phyloP scores from a whole-genome alignment of 2,888 invertebrate species.

The Adela reaumurella region DNA sequence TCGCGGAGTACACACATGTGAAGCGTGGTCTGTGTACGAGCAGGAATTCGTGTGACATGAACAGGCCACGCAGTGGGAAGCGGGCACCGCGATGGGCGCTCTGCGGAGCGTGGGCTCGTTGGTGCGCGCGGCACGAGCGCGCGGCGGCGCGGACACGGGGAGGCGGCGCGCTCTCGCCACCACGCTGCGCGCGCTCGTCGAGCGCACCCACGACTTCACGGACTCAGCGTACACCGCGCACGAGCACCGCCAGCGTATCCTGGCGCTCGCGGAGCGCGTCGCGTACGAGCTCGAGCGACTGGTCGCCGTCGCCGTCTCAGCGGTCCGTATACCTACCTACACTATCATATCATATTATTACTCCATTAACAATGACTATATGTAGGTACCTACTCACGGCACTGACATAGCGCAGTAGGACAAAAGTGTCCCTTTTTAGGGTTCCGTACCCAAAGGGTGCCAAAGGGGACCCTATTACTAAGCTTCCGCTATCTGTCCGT shows the following conservation, averaged over 20 bases:
- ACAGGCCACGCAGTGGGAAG: constrained; percentile 48
- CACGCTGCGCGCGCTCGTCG: constrained; percentile 87
- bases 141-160: constrained; percentile 65
- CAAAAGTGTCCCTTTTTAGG: too few relatives aligned
- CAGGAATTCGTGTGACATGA: background rate
- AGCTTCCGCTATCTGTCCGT: too few relatives aligned
- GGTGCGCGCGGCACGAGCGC: constrained; percentile 74
- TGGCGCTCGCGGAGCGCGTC: constrained; percentile 84
- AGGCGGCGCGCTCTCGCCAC: constrained; percentile 75
- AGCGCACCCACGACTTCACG: constrained; percentile 97
- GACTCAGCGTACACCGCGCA: constrained; percentile 98
- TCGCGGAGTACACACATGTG: too few relatives aligned
- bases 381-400: too few relatives aligned
- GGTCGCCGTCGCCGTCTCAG: constrained; percentile 77
- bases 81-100: constrained; percentile 75
- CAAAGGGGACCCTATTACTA: too few relatives aligned
- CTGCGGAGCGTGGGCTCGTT: constrained; percentile 82
- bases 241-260: constrained; percentile 93
- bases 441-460: too few relatives aligned
- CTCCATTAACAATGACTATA: too few relatives aligned
- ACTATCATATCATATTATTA: too few relatives aligned
- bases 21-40: background rate
- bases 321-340: constrained; percentile 46
- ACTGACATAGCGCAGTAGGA: too few relatives aligned
- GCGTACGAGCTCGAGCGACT: constrained; percentile 90